phyloP scores from a whole-genome alignment of 2,888 invertebrate species.

The Acronicta leporina region DNA sequence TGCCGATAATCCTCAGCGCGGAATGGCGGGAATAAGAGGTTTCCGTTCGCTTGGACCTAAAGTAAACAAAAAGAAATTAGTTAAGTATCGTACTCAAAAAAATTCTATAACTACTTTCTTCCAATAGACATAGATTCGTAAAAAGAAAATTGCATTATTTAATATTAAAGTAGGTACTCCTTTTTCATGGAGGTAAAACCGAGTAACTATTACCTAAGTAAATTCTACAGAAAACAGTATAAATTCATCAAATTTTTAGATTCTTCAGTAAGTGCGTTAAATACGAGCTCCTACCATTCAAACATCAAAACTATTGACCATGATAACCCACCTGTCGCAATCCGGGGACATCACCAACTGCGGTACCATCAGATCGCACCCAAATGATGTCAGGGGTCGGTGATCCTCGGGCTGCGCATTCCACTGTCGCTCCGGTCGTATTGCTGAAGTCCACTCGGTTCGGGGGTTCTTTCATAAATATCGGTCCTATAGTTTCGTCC shows the following conservation, averaged over 20 bases:
- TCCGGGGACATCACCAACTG: constrained; percentile 97
- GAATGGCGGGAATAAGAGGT: constrained; percentile 98
- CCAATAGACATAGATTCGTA: no score
- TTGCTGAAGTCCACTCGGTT: constrained; percentile 98
- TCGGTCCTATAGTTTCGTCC: constrained; percentile 95
- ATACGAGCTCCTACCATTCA: no score
- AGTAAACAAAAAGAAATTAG: constrained; percentile 1
- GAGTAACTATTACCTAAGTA: no score
- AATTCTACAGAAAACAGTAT: no score
- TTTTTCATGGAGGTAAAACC: no score
- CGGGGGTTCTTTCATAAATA: constrained; percentile 97
- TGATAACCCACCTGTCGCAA: constrained; percentile 91
- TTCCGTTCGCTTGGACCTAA: constrained; percentile 96
- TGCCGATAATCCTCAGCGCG: constrained; percentile 97
- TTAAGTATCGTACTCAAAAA: no score
- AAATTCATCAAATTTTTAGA: no score
- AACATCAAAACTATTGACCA: background rate
- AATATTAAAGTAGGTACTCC: no score
- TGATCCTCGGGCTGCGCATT: constrained; percentile 96
- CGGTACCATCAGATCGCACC: constrained; percentile 96
- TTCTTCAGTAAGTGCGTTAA: no score
- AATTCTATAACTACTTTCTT: no score
- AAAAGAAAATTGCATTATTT: no score
- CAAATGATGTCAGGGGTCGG: constrained; percentile 97
- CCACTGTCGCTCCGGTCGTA: constrained; percentile 97